phyloP scores from a whole-genome alignment of 1,140 invertebrate genomes.

The Marisa cornuarietis region DNA sequence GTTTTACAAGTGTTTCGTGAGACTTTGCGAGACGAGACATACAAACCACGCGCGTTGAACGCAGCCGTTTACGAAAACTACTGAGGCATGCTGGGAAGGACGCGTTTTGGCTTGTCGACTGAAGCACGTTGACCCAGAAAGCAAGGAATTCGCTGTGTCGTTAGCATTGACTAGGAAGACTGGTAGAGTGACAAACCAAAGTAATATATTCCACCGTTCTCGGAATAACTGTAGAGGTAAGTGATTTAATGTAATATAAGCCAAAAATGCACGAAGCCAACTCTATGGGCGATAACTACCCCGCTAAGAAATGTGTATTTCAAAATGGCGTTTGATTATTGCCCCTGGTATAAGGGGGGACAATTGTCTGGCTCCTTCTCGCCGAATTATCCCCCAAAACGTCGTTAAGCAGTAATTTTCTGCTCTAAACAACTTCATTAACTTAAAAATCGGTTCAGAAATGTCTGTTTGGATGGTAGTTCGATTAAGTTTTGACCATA shows the following conservation, averaged over 20 bases:
- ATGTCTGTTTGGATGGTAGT: too few relatives aligned
- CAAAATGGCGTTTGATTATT: constrained; percentile 34
- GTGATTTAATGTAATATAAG: too few relatives aligned
- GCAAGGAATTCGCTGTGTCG: not conserved
- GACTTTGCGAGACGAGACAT: constrained; percentile 1
- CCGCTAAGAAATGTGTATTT: constrained; percentile 19
- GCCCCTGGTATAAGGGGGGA: constrained; percentile 30
- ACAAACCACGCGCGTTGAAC: not conserved
- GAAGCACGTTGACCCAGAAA: constrained; percentile 21
- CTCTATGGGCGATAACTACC: constrained; percentile 33
- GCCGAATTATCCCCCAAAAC: constrained; percentile 27
- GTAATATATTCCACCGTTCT: too few relatives aligned
- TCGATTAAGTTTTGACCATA: too few relatives aligned
- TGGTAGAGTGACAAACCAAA: too few relatives aligned
- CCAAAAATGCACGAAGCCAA: too few relatives aligned
- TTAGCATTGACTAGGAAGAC: not conserved
- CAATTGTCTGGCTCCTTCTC: constrained; percentile 26
- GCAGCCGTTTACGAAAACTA: not conserved
- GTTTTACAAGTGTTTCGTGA: not conserved
- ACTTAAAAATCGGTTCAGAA: too few relatives aligned
- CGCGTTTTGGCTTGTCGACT: constrained; percentile 24
- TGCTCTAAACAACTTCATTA: too few relatives aligned
- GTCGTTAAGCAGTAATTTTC: constrained; percentile 5
- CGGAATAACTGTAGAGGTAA: too few relatives aligned
- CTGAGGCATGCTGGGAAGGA: constrained; percentile 23